A percentile compares a stretch with the other conserved stretches of the same genome.
These are phyloP conservation scores for Halcyon malimbica DNA, from an alignment of 2,113 vertebrate genomes.

Conservation along the genomic window DNA sequence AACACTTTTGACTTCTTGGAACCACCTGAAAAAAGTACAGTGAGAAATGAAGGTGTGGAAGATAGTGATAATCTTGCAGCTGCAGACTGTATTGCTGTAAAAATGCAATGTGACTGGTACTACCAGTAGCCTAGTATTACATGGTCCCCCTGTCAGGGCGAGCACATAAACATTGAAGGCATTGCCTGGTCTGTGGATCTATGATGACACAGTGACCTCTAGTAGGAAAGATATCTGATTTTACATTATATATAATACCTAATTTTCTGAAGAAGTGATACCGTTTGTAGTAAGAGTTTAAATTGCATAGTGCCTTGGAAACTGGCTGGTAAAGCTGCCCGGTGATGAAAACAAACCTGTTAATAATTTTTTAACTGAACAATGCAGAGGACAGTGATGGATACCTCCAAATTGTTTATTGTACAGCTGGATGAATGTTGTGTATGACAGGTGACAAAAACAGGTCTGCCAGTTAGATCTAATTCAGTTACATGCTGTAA, in stretches of 20 bases:
- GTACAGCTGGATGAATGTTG: neutral
- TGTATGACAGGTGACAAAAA: constrained; percentile 9
- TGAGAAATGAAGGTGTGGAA: constrained; percentile 20
- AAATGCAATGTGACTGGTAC: neutral
- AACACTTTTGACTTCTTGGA: neutral
- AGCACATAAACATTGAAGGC: neutral
- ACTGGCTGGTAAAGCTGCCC: neutral
- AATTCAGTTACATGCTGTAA: neutral
- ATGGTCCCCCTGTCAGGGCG: neutral
- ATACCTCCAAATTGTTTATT: neutral
- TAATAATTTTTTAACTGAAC: constrained; percentile 10
- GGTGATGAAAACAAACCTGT: neutral
- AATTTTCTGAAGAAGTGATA: neutral
- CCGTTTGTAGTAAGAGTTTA: neutral
- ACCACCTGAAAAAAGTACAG: neutral
- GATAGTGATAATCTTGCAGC: constrained; percentile 7
- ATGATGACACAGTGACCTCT: neutral
- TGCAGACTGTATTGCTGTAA: accelerated
- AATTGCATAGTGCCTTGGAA: neutral
- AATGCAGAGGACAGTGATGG: neutral
- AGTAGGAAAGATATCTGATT: neutral
- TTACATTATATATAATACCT: neutral
- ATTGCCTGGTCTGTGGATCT: neutral
- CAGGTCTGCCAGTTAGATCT: neutral
- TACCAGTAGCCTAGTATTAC: neutral